Base-by-base conservation (phyloP, 2,113 vertebrate species). In the Pipra filicauda region DNA sequence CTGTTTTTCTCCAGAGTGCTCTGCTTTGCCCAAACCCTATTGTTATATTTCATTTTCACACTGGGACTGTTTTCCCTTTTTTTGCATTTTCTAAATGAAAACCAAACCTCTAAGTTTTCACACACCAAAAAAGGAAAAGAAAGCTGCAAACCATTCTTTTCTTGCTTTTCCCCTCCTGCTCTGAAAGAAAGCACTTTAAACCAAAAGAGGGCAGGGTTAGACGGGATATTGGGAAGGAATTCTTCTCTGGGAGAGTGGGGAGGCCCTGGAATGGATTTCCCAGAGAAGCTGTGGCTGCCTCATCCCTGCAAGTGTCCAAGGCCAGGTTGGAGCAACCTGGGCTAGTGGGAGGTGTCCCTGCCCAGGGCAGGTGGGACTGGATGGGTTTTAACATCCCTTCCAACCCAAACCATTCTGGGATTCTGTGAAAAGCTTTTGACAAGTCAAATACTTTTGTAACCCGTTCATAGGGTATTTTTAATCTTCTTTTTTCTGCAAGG, bases 301-400 rank as follows among this genome's bases (percentile, higher is more conserved):
- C 69, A 73, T 37, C 69, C 52, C 59, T 81, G 86, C 59, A 19
- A 81, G 77, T 74, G 77, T 3, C 61, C 77, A 37, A 81, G 44
- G 69, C 44, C 51, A 66, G 67, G 51, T 3, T 88, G 86, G 77
- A 67, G 28, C 61, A 66, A 10, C 61, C 61, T 89, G 77, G 70
- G 61, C 39, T 21, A n/a, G 35, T 21, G 70, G 62, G 0, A 82
- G n/a, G 39, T 41, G 62, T 61, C 77, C 76, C 76, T 80, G 59
- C 37, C 37, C 59, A 27, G 28, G 76, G 51, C 43, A 43, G 35
- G 30, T 49, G 85, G 51, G 0, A 23, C 15, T 22, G 43, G 61
- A 0, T 52, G 61, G 4, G 11, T 0, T 75, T 20, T 26, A 0
- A 10, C 2, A 8, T 46, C 28, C 22, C 8, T 30, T 19, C 52